Base-by-base conservation (phyloP, 2,113 vertebrate species). In the Glaucidium brasilianum region DNA sequence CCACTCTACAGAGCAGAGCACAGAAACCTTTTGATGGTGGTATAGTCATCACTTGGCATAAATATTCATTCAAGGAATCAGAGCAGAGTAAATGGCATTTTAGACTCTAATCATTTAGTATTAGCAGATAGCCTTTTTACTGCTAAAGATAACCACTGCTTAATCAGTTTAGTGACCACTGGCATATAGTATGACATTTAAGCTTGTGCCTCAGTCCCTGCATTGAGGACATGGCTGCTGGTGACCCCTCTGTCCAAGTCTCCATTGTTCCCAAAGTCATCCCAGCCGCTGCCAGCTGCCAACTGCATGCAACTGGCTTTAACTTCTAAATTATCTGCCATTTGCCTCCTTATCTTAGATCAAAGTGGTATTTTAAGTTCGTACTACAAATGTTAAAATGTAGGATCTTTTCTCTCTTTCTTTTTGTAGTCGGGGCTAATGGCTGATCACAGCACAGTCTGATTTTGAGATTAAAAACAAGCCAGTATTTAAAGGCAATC, bases 31-130 rank as follows among this genome's bases (percentile, higher is more conserved):
- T 95, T 96, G 97, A 97, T 96, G 94, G 91, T 92, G 96, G 96
- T 97, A 96, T 34, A 96, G 89, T 96, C 94, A 96, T 97, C 96
- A 96, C 92, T 97, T 89, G 83, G 95, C 95, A 97, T 98, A 97
- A 97, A 97, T 97, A 98, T 98, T 97, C 96, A 97, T 98, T 97
- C 88, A 93, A 90, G 88, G 94, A 97, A 96, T 97, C 97, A 96
- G 92, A 97, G 94, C 94, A 93, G 95, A 97, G 92, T 97, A 97
- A 98, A 97, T 98, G 97, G 88, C 95, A 97, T 97, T 97, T 97
- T 96, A 94, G 92, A 79, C 10, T 74, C 94, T 97, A 97, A 97
- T 97, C 88, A 96, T 95, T 95, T 95, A 96, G 92, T 95, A 96
- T 97, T 97, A 96, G 83, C 94, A 97, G 96, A 97, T 94, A 93